Percentiles rank a stretch among this genome's conserved stretches.
These are phyloP conservation scores for Nycteola revayana DNA, from an alignment of 2,888 invertebrate species.

Conservation along the genomic window DNA sequence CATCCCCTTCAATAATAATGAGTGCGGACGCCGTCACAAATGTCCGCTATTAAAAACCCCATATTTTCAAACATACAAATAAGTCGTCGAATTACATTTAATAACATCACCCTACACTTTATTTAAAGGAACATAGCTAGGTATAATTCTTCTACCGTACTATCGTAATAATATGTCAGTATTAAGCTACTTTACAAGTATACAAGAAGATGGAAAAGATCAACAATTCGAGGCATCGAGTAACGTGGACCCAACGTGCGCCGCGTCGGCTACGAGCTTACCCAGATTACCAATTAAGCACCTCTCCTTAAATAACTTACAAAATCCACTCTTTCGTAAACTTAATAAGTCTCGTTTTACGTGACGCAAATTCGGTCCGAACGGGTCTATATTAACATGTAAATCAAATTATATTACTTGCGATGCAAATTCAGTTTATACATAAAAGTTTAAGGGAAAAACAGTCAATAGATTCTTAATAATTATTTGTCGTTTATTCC, in stretches of 20 bases:
- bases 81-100: constrained; percentile 53
- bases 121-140: constrained; percentile 69
- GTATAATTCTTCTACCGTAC: constrained; percentile 63
- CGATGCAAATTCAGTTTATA: constrained; percentile 30
- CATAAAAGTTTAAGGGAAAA: constrained; percentile 48
- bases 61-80: constrained; percentile 45
- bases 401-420: constrained; percentile 32
- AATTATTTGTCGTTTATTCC: constrained; percentile 68
- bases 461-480: constrained; percentile 69
- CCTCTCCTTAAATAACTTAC: constrained; percentile 13
- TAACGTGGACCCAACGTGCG: constrained; percentile 34
- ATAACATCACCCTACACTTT: constrained; percentile 59
- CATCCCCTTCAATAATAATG: constrained; percentile 28
- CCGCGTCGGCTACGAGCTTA: constrained; percentile 15
- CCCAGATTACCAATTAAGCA: constrained; percentile 20
- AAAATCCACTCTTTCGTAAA: constrained; percentile 24
- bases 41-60: constrained; percentile 19
- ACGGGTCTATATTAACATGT: constrained; percentile 26
- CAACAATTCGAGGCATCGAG: constrained; percentile 47
- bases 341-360: constrained; percentile 27
- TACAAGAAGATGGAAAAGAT: constrained; percentile 60
- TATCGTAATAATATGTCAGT: constrained; percentile 52
- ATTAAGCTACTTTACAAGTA: constrained; percentile 69
- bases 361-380: constrained; percentile 28
- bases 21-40: constrained; percentile 19